A percentile compares a stretch with the other conserved stretches of the same genome.
Conservation (phyloP, 2,797 vertebrate genomes). For the Petrocephalus sullivani region DNA sequence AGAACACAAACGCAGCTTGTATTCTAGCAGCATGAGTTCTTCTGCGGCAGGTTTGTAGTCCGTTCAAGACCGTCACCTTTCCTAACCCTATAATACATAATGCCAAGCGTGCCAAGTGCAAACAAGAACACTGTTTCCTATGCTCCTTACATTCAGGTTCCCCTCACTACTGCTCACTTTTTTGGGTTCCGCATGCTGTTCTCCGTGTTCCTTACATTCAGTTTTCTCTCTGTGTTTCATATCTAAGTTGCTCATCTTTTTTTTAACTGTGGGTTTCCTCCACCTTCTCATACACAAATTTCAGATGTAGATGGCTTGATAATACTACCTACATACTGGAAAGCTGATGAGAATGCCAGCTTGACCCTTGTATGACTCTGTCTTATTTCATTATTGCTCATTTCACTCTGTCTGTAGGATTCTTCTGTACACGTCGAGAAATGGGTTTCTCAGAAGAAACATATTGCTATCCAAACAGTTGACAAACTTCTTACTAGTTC, state of each 20-base stretch:
- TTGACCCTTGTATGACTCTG: not conserved
- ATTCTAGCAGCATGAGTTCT: no score
- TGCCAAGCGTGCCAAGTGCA: no score
- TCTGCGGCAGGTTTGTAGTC: no score
- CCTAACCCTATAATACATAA: no score
- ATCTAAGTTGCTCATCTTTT: not conserved
- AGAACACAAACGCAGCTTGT: no score
- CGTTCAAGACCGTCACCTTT: no score
- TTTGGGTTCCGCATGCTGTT: not conserved
- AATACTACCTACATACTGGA: not conserved
- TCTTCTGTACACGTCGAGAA: not conserved
- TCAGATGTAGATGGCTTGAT: not conserved
- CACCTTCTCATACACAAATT: not conserved
- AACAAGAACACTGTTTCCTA: no score
- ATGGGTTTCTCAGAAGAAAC: not conserved
- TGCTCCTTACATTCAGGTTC: no score
- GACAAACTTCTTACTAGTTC: not conserved
- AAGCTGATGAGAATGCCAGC: not conserved
- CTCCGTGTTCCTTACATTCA: no score
- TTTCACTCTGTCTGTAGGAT: not conserved
- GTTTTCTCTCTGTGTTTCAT: not conserved
- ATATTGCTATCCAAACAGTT: not conserved
- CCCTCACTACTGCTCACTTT: not conserved
- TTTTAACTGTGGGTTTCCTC: not conserved
- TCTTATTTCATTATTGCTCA: not conserved